These are phyloP conservation scores for Monoplex corrugatus DNA, from an alignment of 2,888 invertebrate genomes.

Conservation along the genomic window DNA sequence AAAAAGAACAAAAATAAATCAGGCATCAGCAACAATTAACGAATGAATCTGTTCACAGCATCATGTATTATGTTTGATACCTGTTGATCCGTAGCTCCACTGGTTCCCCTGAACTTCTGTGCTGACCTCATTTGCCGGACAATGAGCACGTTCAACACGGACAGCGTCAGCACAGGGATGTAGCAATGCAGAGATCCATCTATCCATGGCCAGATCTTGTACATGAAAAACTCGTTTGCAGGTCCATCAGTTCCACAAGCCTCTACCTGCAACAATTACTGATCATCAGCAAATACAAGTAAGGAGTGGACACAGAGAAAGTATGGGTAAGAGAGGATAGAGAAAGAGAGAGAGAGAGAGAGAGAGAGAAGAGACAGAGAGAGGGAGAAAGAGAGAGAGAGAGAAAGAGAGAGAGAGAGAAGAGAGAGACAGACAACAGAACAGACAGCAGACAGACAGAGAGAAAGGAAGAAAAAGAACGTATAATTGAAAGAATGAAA, in stretches of 20 bases:
- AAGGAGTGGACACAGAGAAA: not conserved
- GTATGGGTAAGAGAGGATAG: not conserved
- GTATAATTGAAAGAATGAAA: too few relatives aligned
- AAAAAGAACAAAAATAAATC: too few relatives aligned
- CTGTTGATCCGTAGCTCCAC: too few relatives aligned
- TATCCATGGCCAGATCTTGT: slow-evolving; percentile 54
- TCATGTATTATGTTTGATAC: too few relatives aligned
- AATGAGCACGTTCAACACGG: slow-evolving; percentile 51
- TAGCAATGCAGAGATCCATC: slow-evolving; percentile 53
- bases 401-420: too few relatives aligned
- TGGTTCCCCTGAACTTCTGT: not conserved
- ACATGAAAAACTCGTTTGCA: slow-evolving; percentile 34
- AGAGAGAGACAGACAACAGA: too few relatives aligned
- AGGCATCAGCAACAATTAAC: not conserved
- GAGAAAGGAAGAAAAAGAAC: too few relatives aligned
- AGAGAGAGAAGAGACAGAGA: too few relatives aligned
- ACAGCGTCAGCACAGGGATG: slow-evolving; percentile 44
- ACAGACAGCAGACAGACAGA: too few relatives aligned
- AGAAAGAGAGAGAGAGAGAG: not conserved
- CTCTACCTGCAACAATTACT: not conserved
- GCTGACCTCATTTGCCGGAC: slow-evolving; percentile 39
- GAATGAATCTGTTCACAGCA: not conserved
- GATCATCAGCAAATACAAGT: not conserved
- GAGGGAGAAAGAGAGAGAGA: too few relatives aligned
- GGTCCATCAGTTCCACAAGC: slow-evolving; percentile 26